Evolutionary conservation across 2,797 vertebrate species (phyloP).

Genomic region (Halcyon leucocephala): DNA sequence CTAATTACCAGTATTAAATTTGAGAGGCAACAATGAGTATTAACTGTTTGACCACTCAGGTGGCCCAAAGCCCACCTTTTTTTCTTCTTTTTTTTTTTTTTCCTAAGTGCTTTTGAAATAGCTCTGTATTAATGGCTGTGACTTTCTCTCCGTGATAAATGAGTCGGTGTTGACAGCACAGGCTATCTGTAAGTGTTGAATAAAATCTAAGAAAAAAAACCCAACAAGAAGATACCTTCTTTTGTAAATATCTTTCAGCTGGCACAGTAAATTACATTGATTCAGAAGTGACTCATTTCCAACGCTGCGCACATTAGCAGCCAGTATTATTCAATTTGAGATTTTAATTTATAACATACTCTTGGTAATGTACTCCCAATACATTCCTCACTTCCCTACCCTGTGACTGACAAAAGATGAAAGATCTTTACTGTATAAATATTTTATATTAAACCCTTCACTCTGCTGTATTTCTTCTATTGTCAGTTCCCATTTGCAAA

Average conservation of each 20-base stretch:
- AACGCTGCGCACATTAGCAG: constrained; percentile 81
- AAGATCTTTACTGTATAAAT: constrained; percentile 84
- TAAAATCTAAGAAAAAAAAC: constrained; percentile 51
- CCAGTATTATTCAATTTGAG: constrained; percentile 81
- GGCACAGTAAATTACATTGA: constrained; percentile 77
- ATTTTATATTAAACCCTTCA: constrained; percentile 84
- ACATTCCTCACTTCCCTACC: constrained; percentile 80
- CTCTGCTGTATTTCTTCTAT: constrained; percentile 77
- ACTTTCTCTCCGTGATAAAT: constrained; percentile 24
- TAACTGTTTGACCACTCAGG: constrained; percentile 27
- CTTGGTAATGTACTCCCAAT: constrained; percentile 81
- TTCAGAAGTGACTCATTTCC: constrained; percentile 79
- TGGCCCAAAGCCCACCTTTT: constrained; percentile 37
- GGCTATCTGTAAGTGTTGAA: constrained; percentile 46
- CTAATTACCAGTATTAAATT: constrained; percentile 17
- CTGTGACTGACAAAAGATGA: constrained; percentile 82
- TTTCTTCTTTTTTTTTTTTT: neutral
- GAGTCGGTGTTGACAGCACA: neutral
- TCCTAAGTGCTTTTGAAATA: constrained; percentile 16
- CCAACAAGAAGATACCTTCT: constrained; percentile 64
- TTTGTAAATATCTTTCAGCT: constrained; percentile 79
- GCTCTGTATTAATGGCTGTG: neutral
- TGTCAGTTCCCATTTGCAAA: constrained; percentile 81
- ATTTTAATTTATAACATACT: constrained; percentile 85
- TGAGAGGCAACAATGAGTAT: constrained; percentile 26